Conservation (phyloP, 2,797 vertebrate species). For the Etheostoma nigrum region DNA sequence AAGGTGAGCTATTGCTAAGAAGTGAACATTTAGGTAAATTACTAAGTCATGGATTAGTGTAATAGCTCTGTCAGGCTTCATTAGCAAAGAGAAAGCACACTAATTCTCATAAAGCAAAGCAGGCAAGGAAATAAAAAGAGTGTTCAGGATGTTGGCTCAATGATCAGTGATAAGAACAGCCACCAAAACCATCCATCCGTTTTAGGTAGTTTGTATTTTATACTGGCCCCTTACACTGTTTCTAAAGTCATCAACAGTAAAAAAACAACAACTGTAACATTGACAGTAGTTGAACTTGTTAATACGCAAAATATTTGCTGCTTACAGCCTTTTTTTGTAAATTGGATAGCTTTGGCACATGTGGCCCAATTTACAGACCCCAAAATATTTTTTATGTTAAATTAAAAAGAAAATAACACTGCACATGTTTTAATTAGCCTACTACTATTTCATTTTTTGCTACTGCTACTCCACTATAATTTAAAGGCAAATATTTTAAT, state of each 20-base stretch:
- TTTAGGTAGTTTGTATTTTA: neutral
- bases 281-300: neutral
- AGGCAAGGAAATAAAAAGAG: constrained; percentile 1
- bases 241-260: neutral
- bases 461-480: neutral
- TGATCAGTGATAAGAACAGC: neutral
- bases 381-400: neutral
- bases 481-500: neutral
- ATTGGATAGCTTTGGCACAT: neutral
- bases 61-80: constrained; percentile 22
- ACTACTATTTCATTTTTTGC: neutral
- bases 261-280: neutral
- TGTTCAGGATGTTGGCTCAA: neutral
- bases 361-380: neutral
- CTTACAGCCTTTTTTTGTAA: neutral
- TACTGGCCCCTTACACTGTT: neutral
- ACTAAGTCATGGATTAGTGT: constrained; percentile 50
- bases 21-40: constrained; percentile 48
- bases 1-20: constrained; percentile 35
- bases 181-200: constrained; percentile 3
- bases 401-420: neutral
- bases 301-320: no score
- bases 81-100: constrained; percentile 10
- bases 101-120: constrained; percentile 4
- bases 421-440: neutral